A percentile compares a stretch with the other conserved stretches of the same genome.
phyloP scores from a whole-genome alignment of 2,888 invertebrate genomes.

The Synergus japonicus region DNA sequence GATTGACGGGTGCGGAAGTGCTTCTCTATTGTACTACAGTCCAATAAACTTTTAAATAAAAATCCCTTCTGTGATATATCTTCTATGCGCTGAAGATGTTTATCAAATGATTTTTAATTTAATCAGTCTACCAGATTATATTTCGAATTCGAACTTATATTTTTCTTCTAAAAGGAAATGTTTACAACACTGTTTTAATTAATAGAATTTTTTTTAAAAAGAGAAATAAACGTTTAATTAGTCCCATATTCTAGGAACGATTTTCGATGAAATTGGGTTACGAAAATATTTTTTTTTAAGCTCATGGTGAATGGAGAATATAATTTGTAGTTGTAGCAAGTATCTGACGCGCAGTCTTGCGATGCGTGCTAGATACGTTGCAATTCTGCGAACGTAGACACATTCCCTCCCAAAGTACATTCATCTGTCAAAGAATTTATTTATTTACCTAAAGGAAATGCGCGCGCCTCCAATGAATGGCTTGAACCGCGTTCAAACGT shows the following conservation, averaged over 20 bases:
- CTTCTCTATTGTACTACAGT: neutral
- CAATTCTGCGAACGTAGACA: constrained; percentile 61
- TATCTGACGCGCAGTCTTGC: constrained; percentile 20
- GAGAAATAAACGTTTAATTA: neutral
- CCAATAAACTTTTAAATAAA: neutral
- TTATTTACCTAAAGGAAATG: constrained; percentile 56
- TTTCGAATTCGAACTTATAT: neutral
- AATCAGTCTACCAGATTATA: neutral
- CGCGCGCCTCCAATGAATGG: constrained; percentile 53
- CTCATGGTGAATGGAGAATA: neutral
- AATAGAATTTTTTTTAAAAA: neutral
- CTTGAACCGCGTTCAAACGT: constrained; percentile 48
- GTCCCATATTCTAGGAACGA: neutral
- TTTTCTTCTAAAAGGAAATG: neutral
- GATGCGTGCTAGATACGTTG: constrained; percentile 34
- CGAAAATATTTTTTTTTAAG: constrained; percentile 4
- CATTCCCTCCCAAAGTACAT: constrained; percentile 58
- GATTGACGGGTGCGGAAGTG: constrained; percentile 28
- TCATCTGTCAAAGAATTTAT: constrained; percentile 58
- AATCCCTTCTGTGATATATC: neutral
- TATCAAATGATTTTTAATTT: neutral
- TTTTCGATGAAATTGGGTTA: neutral
- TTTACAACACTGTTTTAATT: neutral
- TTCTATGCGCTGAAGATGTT: neutral
- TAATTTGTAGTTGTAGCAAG: constrained; percentile 27